These are phyloP conservation scores for zebrafish (Danio rerio) DNA, from an alignment of 2,113 vertebrate genomes.

Conservation along the genomic window GRCz12tu NC_133182.1:1349501-1350000, in stretches of 20 bases:
- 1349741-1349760: not conserved
- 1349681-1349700: conserved; percentile 28
- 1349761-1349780: too few species aligned
- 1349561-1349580: conserved; percentile 51
- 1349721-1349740: conserved; percentile 33
- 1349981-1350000: not conserved
- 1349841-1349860: too few species aligned
- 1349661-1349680: conserved; percentile 36
- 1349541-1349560: conserved; percentile 11
- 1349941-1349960: too few species aligned
- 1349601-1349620: not conserved
- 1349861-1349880: too few species aligned
- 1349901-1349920: too few species aligned
- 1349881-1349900: too few species aligned
- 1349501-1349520: conserved; percentile 25
- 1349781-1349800: too few species aligned
- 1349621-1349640: not conserved
- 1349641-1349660: not conserved
- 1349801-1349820: too few species aligned
- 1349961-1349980: not conserved
- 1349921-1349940: too few species aligned
- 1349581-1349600: not conserved
- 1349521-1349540: not conserved
- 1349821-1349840: too few species aligned
- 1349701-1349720: not conserved